Conservation (phyloP, 2,888 invertebrate species). For the Teinopalpus imperialis region DNA sequence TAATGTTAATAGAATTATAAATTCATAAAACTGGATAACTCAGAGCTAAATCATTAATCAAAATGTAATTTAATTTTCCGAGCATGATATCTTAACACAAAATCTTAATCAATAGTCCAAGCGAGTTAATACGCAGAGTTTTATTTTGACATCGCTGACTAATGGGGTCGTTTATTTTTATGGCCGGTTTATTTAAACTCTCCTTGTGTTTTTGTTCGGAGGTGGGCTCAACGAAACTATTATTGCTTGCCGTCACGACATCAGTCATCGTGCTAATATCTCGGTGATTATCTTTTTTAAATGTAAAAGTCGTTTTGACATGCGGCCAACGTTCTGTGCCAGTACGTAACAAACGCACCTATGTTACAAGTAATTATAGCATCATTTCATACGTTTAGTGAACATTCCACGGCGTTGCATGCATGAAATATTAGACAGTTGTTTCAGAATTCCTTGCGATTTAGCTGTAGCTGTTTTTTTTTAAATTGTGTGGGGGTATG, state of each 20-base stretch:
- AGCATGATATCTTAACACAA: constrained; percentile 33
- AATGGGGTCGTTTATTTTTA: constrained; percentile 79
- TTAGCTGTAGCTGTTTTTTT: neutral
- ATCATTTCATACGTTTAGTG: neutral
- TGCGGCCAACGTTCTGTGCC: constrained; percentile 50
- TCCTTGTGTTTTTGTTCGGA: constrained; percentile 60
- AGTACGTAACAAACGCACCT: constrained; percentile 7
- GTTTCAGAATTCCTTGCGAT: neutral
- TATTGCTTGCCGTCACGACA: constrained; percentile 74
- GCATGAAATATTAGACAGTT: neutral
- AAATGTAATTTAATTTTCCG: constrained; percentile 32
- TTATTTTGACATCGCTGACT: constrained; percentile 79
- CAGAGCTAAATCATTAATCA: constrained; percentile 18
- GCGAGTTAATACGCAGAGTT: constrained; percentile 62
- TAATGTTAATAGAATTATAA: too few relatives aligned
- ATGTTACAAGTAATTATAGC: constrained; percentile 16
- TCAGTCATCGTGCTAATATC: constrained; percentile 74
- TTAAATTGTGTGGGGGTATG: neutral
- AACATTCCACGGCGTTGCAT: constrained; percentile 5
- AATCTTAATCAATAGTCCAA: constrained; percentile 40
- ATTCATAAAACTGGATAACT: constrained; percentile 1
- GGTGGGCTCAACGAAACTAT: constrained; percentile 65
- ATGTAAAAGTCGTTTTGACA: constrained; percentile 63
- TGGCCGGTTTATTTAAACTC: constrained; percentile 71
- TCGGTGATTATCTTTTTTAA: constrained; percentile 62